Evolutionary conservation across 2,888 invertebrate genomes (phyloP), one percentile per base, ranked within the genome.

Genomic region (Exephanes ischioxanthus): DNA sequence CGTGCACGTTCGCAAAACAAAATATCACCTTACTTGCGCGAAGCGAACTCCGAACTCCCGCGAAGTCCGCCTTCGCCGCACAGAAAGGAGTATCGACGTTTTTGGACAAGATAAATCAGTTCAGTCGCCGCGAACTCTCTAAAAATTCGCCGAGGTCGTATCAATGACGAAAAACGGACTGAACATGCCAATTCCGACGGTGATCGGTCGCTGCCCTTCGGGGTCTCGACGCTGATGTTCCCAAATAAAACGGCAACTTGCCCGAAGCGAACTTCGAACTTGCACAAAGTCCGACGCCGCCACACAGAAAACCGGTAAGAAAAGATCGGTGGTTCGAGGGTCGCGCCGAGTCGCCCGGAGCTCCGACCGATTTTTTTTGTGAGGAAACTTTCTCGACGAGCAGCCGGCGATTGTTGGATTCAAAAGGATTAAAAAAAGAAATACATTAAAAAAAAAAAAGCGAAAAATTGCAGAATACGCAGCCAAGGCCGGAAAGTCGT

Each of bases 401-500:
- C 45, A 33, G 19, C n/a, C 37, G 51, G 51, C 37, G 70, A 41
- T 77, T 61, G 33, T 22, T 66, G 45, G 82, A 71, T 78, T 67
- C 22, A 78, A 72, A 67, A 72, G 71, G n/a, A 51, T 51, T n/a
- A n/a, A n/a, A n/a, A 58, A 58, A 2, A 22, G 1, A 22, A 9
- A 58, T 7, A 22, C 0, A 11, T 7, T 7, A 37, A 1, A 7
- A 37, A 37, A 37, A 37, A 9, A 7, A 9, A 37, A 37, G 1
- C 37, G 0, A 66, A 5, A 2, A 37, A 67, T 72, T 19, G 77
- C 67, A 53, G 66, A 83, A 53, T n/a, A 26, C 22, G 37, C 37
- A 45, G 14, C 19, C 58, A 41, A 33, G 72, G 72, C 83, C 37
- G 77, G 83, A 78, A 72, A 83, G 78, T 83, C 78, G 78, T 73